Percentiles rank a stretch among this genome's conserved stretches.
Evolutionary conservation across 2,888 invertebrate genomes (phyloP).

Genomic region (Acronicta aceris): DNA sequence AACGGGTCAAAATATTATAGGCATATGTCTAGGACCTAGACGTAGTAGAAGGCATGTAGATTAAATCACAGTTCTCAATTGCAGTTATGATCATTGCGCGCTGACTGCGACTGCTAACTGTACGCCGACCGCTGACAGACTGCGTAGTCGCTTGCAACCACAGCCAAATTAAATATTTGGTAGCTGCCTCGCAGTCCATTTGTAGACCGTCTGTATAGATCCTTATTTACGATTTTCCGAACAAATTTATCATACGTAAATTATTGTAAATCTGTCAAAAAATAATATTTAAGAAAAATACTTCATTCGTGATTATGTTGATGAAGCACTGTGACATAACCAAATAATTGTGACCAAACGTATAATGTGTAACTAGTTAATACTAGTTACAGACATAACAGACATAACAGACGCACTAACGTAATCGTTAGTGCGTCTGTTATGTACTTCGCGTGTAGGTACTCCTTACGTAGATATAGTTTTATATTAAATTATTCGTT

Average conservation of each 20-base stretch:
- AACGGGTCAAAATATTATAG: no score
- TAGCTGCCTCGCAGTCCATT: not conserved
- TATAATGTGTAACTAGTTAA: conserved; percentile 8
- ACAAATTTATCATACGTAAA: conserved; percentile 2
- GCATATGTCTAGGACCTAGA: no score
- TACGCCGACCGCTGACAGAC: no score
- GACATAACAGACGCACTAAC: no score
- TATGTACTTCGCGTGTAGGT: not conserved
- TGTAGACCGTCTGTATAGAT: not conserved
- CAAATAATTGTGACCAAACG: conserved; percentile 28
- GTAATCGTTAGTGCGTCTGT: not conserved
- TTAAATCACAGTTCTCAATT: no score
- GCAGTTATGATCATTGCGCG: no score
- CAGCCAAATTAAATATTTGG: not conserved
- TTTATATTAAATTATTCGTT: not conserved
- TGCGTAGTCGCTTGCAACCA: no score
- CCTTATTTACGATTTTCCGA: not conserved
- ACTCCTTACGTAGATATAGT: not conserved
- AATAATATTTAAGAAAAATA: not conserved
- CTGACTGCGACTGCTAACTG: no score
- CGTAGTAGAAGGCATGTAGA: no score
- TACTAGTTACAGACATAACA: no score
- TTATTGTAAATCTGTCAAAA: not conserved
- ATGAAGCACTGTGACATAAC: conserved; percentile 11
- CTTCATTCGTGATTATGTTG: not conserved